Conservation (phyloP, 2,113 vertebrate species). For the Gulo gulo region DNA sequence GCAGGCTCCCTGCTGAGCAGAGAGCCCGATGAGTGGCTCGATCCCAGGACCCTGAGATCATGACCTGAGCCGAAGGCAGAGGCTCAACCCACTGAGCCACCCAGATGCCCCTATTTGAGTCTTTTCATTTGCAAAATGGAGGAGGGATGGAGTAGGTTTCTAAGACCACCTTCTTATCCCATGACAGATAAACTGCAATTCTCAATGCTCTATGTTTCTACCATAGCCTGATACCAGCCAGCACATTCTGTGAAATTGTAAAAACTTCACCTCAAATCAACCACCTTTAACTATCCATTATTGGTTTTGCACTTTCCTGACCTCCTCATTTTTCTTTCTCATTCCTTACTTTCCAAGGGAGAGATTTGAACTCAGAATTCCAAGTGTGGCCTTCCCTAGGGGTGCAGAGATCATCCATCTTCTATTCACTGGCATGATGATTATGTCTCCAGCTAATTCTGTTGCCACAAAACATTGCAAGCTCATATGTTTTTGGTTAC, state of each 20-base stretch:
- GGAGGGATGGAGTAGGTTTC: neutral
- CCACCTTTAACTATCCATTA: neutral
- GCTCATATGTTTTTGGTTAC: constrained; percentile 67
- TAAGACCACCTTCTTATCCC: neutral
- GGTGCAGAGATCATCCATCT: neutral
- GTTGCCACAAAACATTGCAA: constrained; percentile 15
- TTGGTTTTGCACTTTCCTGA: neutral
- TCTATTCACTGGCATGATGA: neutral
- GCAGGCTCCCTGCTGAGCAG: no score
- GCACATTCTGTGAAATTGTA: neutral
- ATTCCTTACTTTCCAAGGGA: neutral
- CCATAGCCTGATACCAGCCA: neutral
- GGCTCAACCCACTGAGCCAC: no score
- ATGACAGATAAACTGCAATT: neutral
- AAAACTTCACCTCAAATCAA: neutral
- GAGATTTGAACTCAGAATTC: constrained; percentile 50
- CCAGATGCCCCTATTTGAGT: neutral
- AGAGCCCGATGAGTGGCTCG: no score
- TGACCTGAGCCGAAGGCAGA: no score
- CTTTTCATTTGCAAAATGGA: neutral
- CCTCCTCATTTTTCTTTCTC: neutral
- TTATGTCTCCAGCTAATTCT: constrained; percentile 19
- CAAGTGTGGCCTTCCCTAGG: neutral
- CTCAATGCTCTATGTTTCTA: neutral
- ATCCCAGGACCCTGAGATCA: no score